Percentiles rank a stretch among this genome's conserved stretches.
phyloP scores from a whole-genome alignment of 2,888 invertebrate genomes.

The Apodemia mormo region DNA sequence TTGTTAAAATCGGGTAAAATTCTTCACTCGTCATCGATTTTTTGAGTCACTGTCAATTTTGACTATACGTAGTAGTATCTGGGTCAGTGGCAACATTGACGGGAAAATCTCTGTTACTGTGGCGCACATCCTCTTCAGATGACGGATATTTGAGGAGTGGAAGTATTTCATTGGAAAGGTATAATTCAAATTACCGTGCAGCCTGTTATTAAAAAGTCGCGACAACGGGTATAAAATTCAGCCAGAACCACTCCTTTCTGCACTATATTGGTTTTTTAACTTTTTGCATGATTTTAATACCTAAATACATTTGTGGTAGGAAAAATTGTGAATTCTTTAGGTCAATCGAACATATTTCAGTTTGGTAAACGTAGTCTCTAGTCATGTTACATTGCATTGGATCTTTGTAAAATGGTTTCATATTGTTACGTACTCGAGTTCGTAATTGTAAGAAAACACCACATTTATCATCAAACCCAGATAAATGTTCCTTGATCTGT shows the following conservation, averaged over 20 bases:
- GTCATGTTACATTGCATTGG: no score
- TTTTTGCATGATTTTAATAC: slow-evolving; percentile 27
- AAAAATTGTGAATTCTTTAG: no score
- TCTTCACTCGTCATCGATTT: slow-evolving; percentile 32
- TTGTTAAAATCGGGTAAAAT: slow-evolving; percentile 27
- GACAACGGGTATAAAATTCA: slow-evolving; percentile 24
- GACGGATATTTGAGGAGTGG: slow-evolving; percentile 28
- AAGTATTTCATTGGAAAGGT: slow-evolving; percentile 25
- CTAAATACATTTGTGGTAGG: slow-evolving; percentile 27
- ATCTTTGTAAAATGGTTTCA: no score
- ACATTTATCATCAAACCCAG: no score
- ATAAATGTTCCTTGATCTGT: no score
- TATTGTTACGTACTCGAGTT: no score
- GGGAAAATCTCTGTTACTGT: slow-evolving; percentile 25
- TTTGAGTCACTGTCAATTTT: slow-evolving; percentile 10
- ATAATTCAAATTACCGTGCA: slow-evolving; percentile 29
- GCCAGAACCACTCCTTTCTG: slow-evolving; percentile 16
- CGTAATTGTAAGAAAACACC: no score
- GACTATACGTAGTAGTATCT: slow-evolving; percentile 27
- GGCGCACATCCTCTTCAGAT: slow-evolving; percentile 27
- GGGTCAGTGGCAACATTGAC: slow-evolving; percentile 26
- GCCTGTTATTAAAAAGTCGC: slow-evolving; percentile 25
- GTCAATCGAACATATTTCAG: no score
- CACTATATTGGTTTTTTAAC: slow-evolving; percentile 19
- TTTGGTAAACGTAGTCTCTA: no score